Conservation (phyloP, 2,797 vertebrate genomes). For the Microcaecilia unicolor region DNA sequence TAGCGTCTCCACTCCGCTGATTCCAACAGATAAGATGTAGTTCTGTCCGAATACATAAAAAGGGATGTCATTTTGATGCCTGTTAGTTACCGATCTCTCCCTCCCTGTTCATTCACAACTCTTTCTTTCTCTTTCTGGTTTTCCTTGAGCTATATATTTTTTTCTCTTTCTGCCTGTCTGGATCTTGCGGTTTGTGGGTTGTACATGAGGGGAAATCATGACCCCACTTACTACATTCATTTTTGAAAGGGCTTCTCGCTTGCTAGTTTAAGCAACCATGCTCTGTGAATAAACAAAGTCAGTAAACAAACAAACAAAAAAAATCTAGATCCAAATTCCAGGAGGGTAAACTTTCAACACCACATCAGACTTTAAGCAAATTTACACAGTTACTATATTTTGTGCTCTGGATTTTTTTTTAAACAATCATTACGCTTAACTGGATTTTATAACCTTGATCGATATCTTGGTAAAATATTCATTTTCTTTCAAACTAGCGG, state of each 20-base stretch:
- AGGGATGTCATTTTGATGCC: conserved; percentile 20
- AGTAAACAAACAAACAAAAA: conserved; percentile 74
- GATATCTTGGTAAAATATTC: conserved; percentile 99
- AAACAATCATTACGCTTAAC: conserved; percentile 82
- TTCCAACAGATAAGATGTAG: conserved; percentile 63
- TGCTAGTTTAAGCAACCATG: conserved; percentile 65
- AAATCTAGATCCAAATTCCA: conserved; percentile 80
- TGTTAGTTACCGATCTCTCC: background rate
- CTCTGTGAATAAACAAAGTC: conserved; percentile 89
- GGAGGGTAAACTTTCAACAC: conserved; percentile 84
- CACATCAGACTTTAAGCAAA: conserved; percentile 83
- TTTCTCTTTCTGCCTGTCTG: conserved; percentile 5
- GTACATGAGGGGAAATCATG: background rate
- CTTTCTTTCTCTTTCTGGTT: no score
- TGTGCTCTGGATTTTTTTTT: conserved; percentile 61
- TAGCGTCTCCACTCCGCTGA: conserved; percentile 62
- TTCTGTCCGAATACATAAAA: conserved; percentile 47
- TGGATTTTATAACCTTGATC: conserved; percentile 95
- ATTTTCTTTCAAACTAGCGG: conserved; percentile 91
- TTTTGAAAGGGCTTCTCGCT: conserved; percentile 11
- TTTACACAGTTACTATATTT: conserved; percentile 94
- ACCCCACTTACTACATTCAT: background rate
- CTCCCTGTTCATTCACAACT: no score
- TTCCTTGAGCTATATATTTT: no score
- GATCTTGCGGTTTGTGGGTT: background rate